Base-by-base conservation (phyloP, 2,113 vertebrate genomes). In the Buteo buteo region DNA sequence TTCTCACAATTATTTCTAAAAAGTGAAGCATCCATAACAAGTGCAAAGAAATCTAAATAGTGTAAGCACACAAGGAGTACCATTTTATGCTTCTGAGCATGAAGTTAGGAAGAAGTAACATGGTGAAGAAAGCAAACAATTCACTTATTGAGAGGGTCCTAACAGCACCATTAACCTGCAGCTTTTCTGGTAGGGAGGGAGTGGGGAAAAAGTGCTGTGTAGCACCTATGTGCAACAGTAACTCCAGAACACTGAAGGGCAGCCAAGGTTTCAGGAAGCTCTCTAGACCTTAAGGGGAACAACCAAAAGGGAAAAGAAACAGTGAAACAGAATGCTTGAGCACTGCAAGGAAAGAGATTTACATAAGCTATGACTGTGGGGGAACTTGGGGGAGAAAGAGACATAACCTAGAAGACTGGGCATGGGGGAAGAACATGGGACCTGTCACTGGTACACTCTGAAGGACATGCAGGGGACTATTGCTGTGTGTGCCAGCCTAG, bases 361-460 rank as follows among this genome's bases (percentile, higher is more conserved):
- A 62, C 36, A 72, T 4, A 13, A 81, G 45, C 11, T 18, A 6
- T 9, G 57, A 50, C 82, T 38, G 5, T 2, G 19, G 36, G 29
- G 42, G 10, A 81, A 26, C 11, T 4, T 10, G 16, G 8, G 2
- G 42, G 12, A 44, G 31, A 44, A 87, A 64, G n/a, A 32, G 16
- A 18, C 12, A 55, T 47, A 21, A 40, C 29, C 22, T 24, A 52
- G 13, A 82, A 78, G 25, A 54, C 7, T 9, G 29, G 14, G 72
- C 16, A 25, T 0, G 0, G 0, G 13, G 11, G 16, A 77, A 40
- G 34, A 54, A 16, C 14, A 44, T 0, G 8, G 67, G 25, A 80
- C 67, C 26, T 40, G 24, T 36, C 59, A 34, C 24, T 54, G 52
- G 52, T 54, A 54, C 8, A 22, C 32, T 3, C 15, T 4, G 22